These are phyloP conservation scores for Poecilia gillii DNA, from an alignment of 2,797 vertebrate genomes.

Conservation along the genomic window DNA sequence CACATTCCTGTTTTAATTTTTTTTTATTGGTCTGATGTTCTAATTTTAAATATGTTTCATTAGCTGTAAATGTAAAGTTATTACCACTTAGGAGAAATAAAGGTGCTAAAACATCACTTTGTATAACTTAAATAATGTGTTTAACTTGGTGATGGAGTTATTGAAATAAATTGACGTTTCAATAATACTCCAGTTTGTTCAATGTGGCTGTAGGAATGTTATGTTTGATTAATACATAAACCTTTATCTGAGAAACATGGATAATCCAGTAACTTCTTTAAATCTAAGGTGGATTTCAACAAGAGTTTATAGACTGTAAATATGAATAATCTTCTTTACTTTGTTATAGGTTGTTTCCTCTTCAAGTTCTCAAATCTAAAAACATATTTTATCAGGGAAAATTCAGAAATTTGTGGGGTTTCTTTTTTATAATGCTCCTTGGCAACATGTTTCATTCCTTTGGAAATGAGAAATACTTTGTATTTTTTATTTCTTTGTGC, in stretches of 20 bases:
- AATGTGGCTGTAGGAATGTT: too few species aligned
- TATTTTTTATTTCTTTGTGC: not conserved
- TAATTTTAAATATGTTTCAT: not conserved
- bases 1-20: too few species aligned
- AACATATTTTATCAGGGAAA: not conserved
- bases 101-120: too few species aligned
- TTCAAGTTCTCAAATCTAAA: not conserved
- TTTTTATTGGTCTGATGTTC: too few species aligned
- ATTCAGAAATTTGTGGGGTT: not conserved
- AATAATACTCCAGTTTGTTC: too few species aligned
- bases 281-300: not conserved
- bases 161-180: too few species aligned
- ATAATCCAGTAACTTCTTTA: not conserved
- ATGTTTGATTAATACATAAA: too few species aligned
- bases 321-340: not conserved
- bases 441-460: not conserved
- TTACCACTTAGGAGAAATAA: too few species aligned
- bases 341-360: not conserved
- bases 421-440: not conserved
- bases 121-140: too few species aligned
- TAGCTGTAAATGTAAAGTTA: not conserved
- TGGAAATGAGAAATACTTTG: not conserved
- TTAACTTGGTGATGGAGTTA: too few species aligned
- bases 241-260: too few species aligned
- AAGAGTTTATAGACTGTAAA: not conserved